phyloP scores from a whole-genome alignment of 2,888 invertebrate genomes.

The Chesias legatella region DNA sequence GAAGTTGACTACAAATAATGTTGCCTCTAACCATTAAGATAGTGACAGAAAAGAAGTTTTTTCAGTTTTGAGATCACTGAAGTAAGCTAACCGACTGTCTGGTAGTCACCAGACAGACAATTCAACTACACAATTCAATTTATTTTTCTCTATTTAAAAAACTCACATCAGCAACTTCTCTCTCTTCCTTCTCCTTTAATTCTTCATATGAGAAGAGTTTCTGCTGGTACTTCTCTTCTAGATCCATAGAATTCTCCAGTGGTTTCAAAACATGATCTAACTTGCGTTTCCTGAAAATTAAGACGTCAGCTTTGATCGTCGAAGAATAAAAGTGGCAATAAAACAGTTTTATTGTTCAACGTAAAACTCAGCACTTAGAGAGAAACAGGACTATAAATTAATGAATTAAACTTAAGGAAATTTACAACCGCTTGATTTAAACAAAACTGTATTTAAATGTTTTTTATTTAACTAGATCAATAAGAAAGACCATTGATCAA shows the following conservation, averaged over 20 bases:
- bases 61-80: no score
- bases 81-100: no score
- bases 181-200: constrained; percentile 58
- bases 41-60: no score
- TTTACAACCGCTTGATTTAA: constrained; percentile 5
- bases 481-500: no score
- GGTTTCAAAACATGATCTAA: constrained; percentile 68
- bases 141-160: no score
- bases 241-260: constrained; percentile 53
- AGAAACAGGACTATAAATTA: constrained; percentile 12
- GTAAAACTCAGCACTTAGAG: constrained; percentile 13
- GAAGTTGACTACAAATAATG: no score
- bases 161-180: constrained; percentile 59
- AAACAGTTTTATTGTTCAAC: constrained; percentile 15
- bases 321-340: constrained; percentile 15
- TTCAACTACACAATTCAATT: no score
- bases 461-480: no score
- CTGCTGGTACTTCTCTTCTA: constrained; percentile 69
- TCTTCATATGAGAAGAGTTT: constrained; percentile 59
- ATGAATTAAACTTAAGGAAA: constrained; percentile 10
- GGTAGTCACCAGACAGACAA: no score
- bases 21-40: no score
- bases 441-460: background rate
- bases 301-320: constrained; percentile 14
- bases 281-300: constrained; percentile 59